Base-by-base conservation (phyloP, 2,888 invertebrate species). In the Chloromyia formosa region DNA sequence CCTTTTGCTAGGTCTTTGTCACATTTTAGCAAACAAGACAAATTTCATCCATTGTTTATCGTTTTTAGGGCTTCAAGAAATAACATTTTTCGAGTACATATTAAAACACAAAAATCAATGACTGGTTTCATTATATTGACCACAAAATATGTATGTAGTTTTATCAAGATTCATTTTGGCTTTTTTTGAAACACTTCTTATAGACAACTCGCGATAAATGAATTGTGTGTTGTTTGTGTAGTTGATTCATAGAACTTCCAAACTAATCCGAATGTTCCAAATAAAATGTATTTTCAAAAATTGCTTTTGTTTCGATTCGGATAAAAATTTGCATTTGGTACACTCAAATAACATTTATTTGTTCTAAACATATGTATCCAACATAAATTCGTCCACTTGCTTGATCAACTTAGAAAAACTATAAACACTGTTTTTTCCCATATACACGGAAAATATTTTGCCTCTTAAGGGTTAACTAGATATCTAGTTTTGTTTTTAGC, bases 191-290 rank as follows among this genome's bases (percentile, higher is more conserved):
- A 74, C 76, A 76, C 76, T 71, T 71, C 20, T 35, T 35, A 35
- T 35, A 35, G 2, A 35, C 27, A 35, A 35, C 27, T 35, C 27
- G 27, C 27, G 27, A 35, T 72, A 75, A 20, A 27, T 54, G 40
- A 62, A 75, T 76, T 73, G 75, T 76, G 76, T 76, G 75, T 73
- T 35, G 73, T 76, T 76, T 76, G 76, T 76, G 76, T 76, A 45
- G 61, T 56, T 35, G 27, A 35, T 35, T 35, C 27, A 35, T 35
- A 7, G 2, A 35, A 35, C 27, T 35, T 35, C 7, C 7, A 60
- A 49, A 23, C 18, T 53, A 61, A 61, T 61, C 49, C 20, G 45
- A 23, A n/a, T 58, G 20, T 45, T 45, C 12, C 20, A 72, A 42
- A 58, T 64, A 27, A 73, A 68, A 56, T 35, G 27, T 12, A 60